These are phyloP conservation scores for Parotocinclus haroldoi DNA, from an alignment of 2,797 vertebrate species.

Conservation along the genomic window DNA sequence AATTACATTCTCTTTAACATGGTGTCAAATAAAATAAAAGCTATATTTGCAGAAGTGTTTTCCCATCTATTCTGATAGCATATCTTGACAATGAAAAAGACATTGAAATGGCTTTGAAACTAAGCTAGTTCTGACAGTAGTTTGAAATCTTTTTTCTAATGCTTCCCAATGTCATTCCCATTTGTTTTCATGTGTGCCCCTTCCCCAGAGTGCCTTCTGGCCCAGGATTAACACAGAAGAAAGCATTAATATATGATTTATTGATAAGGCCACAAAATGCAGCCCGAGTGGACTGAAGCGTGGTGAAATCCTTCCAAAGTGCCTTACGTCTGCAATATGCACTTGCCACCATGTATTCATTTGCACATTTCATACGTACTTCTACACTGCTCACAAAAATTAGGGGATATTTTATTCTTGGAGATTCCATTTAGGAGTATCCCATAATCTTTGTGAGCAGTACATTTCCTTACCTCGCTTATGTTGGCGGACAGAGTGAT, in stretches of 20 bases:
- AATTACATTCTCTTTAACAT: too few relatives aligned
- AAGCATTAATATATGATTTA: slow-evolving; percentile 69
- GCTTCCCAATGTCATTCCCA: slow-evolving; percentile 31
- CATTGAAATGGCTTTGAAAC: too few relatives aligned
- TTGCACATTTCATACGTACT: slow-evolving; percentile 62
- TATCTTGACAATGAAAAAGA: too few relatives aligned
- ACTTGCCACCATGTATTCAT: slow-evolving; percentile 60
- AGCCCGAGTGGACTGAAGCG: slow-evolving; percentile 59
- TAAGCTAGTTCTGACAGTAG: too few relatives aligned
- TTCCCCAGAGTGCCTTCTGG: slow-evolving; percentile 44
- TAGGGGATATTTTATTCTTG: too few relatives aligned
- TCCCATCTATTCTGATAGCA: too few relatives aligned
- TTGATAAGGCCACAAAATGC: slow-evolving; percentile 69
- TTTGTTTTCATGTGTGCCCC: slow-evolving; percentile 53
- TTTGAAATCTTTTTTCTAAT: neutral
- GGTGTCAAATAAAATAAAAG: too few relatives aligned
- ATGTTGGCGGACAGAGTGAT: slow-evolving; percentile 33
- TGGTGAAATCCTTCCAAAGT: slow-evolving; percentile 61
- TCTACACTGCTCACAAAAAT: too few relatives aligned
- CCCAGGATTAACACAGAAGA: slow-evolving; percentile 56
- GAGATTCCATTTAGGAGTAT: too few relatives aligned
- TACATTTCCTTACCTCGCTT: slow-evolving; percentile 45
- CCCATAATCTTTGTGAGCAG: too few relatives aligned
- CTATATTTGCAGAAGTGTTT: too few relatives aligned
- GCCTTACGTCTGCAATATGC: slow-evolving; percentile 68